Conservation (phyloP, 2,113 vertebrate species). For the Riparia riparia region DNA sequence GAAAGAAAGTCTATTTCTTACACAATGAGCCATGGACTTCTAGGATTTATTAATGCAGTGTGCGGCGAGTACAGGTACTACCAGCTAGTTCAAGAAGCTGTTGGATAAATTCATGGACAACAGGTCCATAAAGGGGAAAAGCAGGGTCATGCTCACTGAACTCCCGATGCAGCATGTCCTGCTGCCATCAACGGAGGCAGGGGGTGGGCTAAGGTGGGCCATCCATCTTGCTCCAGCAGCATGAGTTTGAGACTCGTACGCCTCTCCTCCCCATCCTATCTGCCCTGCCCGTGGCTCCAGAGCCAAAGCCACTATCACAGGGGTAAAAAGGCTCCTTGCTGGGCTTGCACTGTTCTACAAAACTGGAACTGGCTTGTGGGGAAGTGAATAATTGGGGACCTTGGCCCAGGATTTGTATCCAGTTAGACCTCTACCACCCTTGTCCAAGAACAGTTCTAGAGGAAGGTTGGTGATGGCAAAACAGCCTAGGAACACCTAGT, state of each 20-base stretch:
- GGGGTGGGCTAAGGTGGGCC: too few species aligned
- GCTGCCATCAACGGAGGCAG: background rate
- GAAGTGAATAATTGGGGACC: background rate
- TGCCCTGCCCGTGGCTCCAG: background rate
- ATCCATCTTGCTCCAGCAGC: fast-evolving
- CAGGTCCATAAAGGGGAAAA: background rate
- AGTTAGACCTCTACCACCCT: background rate
- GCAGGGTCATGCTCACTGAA: background rate
- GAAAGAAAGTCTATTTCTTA: background rate
- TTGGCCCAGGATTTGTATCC: background rate
- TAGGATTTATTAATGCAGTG: background rate
- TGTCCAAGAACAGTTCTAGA: background rate
- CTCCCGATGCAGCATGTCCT: background rate
- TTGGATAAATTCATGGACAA: background rate
- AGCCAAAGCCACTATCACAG: background rate
- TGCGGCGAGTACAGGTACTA: background rate
- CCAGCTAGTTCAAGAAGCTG: background rate
- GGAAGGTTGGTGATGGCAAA: background rate
- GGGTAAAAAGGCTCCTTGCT: background rate
- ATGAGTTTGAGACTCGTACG: fast-evolving
- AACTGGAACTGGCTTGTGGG: background rate
- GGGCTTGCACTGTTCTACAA: background rate
- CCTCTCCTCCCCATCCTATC: background rate
- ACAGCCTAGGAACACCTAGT: background rate
- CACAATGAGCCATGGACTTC: background rate